Evolutionary conservation across 2,888 invertebrate species (phyloP), one percentile per base, ranked within the genome.

Genomic region (Muschampia plurimacula): DNA sequence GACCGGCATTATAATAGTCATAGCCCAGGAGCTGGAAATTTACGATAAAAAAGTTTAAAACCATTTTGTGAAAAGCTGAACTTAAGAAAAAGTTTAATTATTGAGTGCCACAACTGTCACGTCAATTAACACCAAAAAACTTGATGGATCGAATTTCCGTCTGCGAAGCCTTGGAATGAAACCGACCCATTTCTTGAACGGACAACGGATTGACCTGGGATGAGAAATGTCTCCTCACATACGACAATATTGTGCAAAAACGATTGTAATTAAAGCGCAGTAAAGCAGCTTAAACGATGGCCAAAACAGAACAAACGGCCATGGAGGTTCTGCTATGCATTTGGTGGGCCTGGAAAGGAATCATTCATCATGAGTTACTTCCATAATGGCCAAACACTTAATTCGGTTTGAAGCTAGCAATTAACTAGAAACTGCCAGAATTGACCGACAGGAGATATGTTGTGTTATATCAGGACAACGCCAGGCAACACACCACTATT

Each of bases 21-120:
- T 60, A 46, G 69, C 67, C 44, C 62, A 59, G 67, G 67, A 72
- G 68, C 32, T 52, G 9, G 36, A 15, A 57, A 74, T 75, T 71
- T 67, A 75, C 73, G 74, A 76, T 49, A 67, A 76, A 76, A 77
- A 72, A 73, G 75, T 75, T 77, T 75, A 74, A 66, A 69, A 62
- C 68, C 71, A 72, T 66, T 22, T 76, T 75, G 64, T 62, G 57
- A 68, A 74, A 74, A 68, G 63, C 55, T 69, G 63, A 70, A 65
- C 67, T 57, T 55, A 69, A 65, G 69, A 66, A 75, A 2, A 5
- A 76, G 67, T 72, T 74, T 28, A 46, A 74, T 74, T 39, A 69
- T 71, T 74, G 63, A 67, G 74, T 74, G 63, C 71, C 73, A 44
- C 6, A 36, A 36, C 36, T 6, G 5, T 32, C 6, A 36, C 36